Conservation (phyloP, 2,797 vertebrate genomes). For the Sphenodon punctatus region DNA sequence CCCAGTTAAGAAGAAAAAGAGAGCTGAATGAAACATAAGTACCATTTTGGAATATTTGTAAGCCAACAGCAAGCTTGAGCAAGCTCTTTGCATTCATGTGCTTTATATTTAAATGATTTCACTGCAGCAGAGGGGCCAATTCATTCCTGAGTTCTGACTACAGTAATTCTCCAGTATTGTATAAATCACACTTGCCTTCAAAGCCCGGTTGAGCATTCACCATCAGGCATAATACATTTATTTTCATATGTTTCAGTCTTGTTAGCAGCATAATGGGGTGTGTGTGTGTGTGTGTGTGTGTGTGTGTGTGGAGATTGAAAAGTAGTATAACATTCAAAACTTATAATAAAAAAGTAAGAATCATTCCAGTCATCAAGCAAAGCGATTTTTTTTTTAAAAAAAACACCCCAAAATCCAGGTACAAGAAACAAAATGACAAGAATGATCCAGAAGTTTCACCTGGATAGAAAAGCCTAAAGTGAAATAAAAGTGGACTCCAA, state of each 20-base stretch:
- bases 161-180: neutral
- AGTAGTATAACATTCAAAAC: neutral
- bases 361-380: neutral
- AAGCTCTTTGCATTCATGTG: neutral
- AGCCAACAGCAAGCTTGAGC: neutral
- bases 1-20: neutral
- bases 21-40: neutral
- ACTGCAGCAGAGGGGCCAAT: neutral
- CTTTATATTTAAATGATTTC: neutral
- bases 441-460: neutral
- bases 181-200: conserved; percentile 9
- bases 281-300: too few species aligned
- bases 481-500: neutral
- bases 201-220: neutral
- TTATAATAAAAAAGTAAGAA: neutral
- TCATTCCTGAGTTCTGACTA: conserved; percentile 7
- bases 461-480: neutral
- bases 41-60: neutral
- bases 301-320: neutral
- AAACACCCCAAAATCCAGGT: neutral
- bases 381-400: too few species aligned
- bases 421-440: neutral
- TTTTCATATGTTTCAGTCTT: neutral
- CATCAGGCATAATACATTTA: neutral
- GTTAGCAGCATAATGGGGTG: neutral